phyloP scores from a whole-genome alignment of 2,888 invertebrate genomes.

The Girardia tigrina region DNA sequence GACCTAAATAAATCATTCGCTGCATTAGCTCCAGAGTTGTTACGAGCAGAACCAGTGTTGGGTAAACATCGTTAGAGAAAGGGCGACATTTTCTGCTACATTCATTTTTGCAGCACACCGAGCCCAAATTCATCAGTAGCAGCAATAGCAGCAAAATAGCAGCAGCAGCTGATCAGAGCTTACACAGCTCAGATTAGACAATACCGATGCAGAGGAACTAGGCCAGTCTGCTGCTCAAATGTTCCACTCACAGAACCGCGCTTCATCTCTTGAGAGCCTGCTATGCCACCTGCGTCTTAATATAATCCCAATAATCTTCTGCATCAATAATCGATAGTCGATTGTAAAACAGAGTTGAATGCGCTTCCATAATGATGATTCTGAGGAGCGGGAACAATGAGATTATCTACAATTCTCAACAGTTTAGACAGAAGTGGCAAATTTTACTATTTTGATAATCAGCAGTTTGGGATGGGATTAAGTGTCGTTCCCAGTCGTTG shows the following conservation, averaged over 20 bases:
- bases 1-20: neutral
- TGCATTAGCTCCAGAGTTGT: neutral
- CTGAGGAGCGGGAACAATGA: neutral
- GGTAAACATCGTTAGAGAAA: neutral
- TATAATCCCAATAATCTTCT: neutral
- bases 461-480: neutral
- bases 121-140: neutral
- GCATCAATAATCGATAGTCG: neutral
- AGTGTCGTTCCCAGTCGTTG: neutral
- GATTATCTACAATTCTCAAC: neutral
- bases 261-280: neutral
- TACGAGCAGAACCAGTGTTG: neutral
- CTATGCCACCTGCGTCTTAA: neutral
- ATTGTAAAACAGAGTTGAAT: neutral
- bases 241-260: neutral
- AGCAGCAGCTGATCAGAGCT: neutral
- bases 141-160: neutral
- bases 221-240: neutral
- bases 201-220: neutral
- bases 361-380: neutral
- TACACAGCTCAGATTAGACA: neutral
- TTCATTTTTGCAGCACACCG: neutral
- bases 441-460: neutral
- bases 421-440: neutral
- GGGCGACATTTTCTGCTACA: neutral